Base-by-base conservation (phyloP, 1,140 invertebrate species). In the Zaprionus ornatus region DNA sequence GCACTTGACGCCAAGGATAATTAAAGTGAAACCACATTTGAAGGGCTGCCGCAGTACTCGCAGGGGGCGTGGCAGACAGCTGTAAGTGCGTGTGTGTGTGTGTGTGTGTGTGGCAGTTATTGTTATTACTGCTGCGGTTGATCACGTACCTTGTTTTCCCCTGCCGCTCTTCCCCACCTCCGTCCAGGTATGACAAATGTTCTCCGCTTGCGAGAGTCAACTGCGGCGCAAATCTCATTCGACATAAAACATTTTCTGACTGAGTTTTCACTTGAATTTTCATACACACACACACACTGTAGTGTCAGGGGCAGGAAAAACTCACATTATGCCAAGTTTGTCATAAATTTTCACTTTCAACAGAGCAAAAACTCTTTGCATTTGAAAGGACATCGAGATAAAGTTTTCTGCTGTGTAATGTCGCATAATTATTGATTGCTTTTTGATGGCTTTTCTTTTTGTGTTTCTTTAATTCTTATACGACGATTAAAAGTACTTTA, bases 1-100 rank as follows among this genome's bases (percentile, higher is more conserved):
- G 79, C 72, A 79, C 83, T 82, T 79, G 70, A 86, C 84, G 79
- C 86, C 80, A 83, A 87, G 73, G 83, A 81, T 86, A 86, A 86
- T 86, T 86, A 74, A 80, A 80, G 75, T 83, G 84, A 83, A 78
- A 81, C 78, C 80, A 77, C 80, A 82, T 83, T 83, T 80, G 29
- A 52, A 60, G 45, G 54, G 54, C 79, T 60, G 52, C 29, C 56
- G 70, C 48, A 70, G 68, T 19, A 35, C 62, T 17, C 54, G 25
- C 42, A 45, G 63, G 67, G 12, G n/a, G 29, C 32, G 29, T 42
- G 25, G n/a, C 13, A 48, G 25, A n/a, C 29, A 50, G 59, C n/a
- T 17, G 29, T n/a, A 15, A 12, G 64, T 57, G 55, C 68, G 48
- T 69, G 52, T 40, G 52, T 17, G 40, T 61, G 60, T 55, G 55